Base-by-base conservation (phyloP, 1,140 invertebrate species). In the Brachionus plicatilis region DNA sequence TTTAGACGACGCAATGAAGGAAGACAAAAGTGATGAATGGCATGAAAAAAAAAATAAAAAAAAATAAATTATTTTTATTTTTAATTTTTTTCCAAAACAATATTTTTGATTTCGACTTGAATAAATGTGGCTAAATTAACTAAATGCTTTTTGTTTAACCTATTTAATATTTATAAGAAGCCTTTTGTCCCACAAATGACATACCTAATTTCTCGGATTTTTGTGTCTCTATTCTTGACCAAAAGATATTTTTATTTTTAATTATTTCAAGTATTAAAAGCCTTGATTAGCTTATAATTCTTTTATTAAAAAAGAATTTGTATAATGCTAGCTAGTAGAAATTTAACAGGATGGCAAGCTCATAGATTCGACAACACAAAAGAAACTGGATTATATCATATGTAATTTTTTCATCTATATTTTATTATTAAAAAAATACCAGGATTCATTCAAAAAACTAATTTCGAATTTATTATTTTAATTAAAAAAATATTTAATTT, bases 1-100 rank as follows among this genome's bases (percentile, higher is more conserved):
- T 33, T 72, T 85, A 65, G 33, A 82, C 9, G 70, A 85, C 4
- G 53, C 75, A 47, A 85, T 66, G 47, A 43, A 12, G 14, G 24
- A 29, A 24, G 47, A 66, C n/a, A 65, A 82, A 78, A 78, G 47
- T 72, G 76, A 84, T 50, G 70, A 47, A 47, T 85, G 72, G 33
- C 53, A 76, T 20, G 45, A 45, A 72, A 27, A 60, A 37, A 82
- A 50, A 41, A 82, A 65, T 14, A 20, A 14, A 53, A 76, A 76
- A 14, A 76, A 76, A 24, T 47, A 4, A 76, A 70, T 37, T 70
- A 3, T 70, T 14, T 17, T 14, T 37, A 37, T 37, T 27, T 7
- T 20, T 20, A 17, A 60, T 20, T 20, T 60, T 60, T 8, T 11
- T 70, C 37, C 11, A 37, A 41, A 37, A n/a, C 33, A 33, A 70